phyloP scores from a whole-genome alignment of 2,888 invertebrate genomes.

The Coecobrya sp. region DNA sequence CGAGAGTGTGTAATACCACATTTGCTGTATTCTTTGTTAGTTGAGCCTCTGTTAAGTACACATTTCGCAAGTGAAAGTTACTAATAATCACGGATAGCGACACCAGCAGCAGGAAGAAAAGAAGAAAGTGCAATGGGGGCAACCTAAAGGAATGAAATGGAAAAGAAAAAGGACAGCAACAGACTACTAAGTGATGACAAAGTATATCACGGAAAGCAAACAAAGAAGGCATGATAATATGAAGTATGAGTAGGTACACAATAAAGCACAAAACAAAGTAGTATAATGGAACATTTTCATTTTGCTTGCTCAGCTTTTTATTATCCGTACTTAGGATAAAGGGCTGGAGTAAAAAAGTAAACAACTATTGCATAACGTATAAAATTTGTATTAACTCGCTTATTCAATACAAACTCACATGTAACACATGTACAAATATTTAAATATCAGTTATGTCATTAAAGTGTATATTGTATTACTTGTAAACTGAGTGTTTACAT shows the following conservation, averaged over 20 bases:
- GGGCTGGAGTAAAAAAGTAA: constrained; percentile 14
- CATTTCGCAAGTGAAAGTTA: constrained; percentile 35
- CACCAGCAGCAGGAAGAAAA: constrained; percentile 54
- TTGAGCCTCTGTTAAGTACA: neutral
- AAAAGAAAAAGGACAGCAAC: constrained; percentile 35
- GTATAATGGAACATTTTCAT: neutral
- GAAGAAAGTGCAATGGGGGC: constrained; percentile 55
- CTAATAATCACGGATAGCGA: constrained; percentile 69
- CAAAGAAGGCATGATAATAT: constrained; percentile 31
- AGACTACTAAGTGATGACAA: constrained; percentile 7
- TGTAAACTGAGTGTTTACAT: no score
- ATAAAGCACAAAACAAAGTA: neutral
- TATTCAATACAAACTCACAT: neutral
- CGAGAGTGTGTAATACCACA: constrained; percentile 11
- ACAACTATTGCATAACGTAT: neutral
- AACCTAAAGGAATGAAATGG: neutral
- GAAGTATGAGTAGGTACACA: no score
- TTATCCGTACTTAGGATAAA: constrained; percentile 38
- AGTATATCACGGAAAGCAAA: constrained; percentile 1
- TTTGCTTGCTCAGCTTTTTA: constrained; percentile 44
- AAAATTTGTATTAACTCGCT: neutral
- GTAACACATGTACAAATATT: no score
- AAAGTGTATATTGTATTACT: no score
- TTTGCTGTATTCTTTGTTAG: neutral
- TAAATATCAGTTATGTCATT: no score